Conservation (phyloP, 1,140 invertebrate species). For the Acromyrmex charruanus region DNA sequence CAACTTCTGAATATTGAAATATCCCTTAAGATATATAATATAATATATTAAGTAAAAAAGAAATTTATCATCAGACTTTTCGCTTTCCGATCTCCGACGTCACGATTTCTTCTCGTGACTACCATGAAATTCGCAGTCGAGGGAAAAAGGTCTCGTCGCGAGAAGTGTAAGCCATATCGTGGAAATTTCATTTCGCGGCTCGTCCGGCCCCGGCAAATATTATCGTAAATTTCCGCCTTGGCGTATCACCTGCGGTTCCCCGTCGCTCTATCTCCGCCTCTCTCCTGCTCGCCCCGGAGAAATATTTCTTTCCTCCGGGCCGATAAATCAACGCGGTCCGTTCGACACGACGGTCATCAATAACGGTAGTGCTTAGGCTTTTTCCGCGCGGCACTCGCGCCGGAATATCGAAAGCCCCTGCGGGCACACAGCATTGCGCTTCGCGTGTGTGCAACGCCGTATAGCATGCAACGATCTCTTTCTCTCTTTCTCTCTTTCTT, state of each 20-base stretch:
- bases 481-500: slow-evolving; percentile 40
- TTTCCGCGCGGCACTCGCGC: slow-evolving; percentile 55
- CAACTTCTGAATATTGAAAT: slow-evolving; percentile 18
- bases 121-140: slow-evolving; percentile 29
- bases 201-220: slow-evolving; percentile 70
- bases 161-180: slow-evolving; percentile 31
- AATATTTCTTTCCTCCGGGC: slow-evolving; percentile 67
- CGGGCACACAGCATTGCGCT: slow-evolving; percentile 28
- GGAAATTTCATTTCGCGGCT: slow-evolving; percentile 72
- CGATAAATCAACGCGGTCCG: slow-evolving; percentile 74
- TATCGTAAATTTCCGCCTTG: slow-evolving; percentile 70
- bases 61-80: slow-evolving; percentile 13
- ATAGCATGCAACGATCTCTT: slow-evolving; percentile 49
- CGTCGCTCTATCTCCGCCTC: slow-evolving; percentile 60
- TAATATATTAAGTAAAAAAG: not conserved
- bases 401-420: slow-evolving; percentile 63
- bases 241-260: slow-evolving; percentile 67
- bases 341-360: slow-evolving; percentile 73
- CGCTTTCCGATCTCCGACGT: not conserved
- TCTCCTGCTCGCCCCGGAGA: slow-evolving; percentile 23
- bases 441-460: slow-evolving; percentile 39
- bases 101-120: slow-evolving; percentile 39
- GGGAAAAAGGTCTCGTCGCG: slow-evolving; percentile 42
- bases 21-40: not conserved
- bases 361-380: slow-evolving; percentile 73